Evolutionary conservation across 2,888 invertebrate species (phyloP).

Genomic region (Anorthoa munda): DNA sequence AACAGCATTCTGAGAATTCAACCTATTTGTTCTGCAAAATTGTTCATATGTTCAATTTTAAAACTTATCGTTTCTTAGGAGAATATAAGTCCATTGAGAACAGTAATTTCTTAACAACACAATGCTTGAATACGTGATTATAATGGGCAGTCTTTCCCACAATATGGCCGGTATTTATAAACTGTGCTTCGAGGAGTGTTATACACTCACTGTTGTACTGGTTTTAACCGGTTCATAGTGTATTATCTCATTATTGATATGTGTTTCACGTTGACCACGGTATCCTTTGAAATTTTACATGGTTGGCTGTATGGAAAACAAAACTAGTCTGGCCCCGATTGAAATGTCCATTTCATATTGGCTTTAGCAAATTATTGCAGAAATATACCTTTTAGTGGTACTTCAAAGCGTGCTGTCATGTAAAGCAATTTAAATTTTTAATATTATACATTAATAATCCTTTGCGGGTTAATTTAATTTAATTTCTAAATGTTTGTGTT

Average conservation of each 20-base stretch:
- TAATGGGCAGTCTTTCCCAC: conserved; percentile 75
- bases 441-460: not conserved
- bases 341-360: not conserved
- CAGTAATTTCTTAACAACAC: conserved; percentile 58
- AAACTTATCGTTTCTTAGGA: conserved; percentile 47
- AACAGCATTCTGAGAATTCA: conserved; percentile 3
- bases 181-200: conserved; percentile 66
- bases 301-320: not conserved
- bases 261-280: conserved; percentile 34
- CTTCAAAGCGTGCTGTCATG: not conserved
- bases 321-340: not conserved
- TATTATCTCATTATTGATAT: conserved; percentile 56
- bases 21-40: conserved; percentile 10
- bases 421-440: not conserved
- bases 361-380: not conserved
- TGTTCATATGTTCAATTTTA: conserved; percentile 28
- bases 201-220: conserved; percentile 69
- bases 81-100: conserved; percentile 46
- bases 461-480: not conserved
- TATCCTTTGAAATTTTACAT: conserved; percentile 40
- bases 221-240: conserved; percentile 67
- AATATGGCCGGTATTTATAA: conserved; percentile 79
- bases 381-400: not conserved
- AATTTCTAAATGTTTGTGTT: not conserved
- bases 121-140: conserved; percentile 71